Evolutionary conservation across 2,888 invertebrate species (phyloP), one percentile per base, ranked within the genome.

Genomic region (Carcina quercana): DNA sequence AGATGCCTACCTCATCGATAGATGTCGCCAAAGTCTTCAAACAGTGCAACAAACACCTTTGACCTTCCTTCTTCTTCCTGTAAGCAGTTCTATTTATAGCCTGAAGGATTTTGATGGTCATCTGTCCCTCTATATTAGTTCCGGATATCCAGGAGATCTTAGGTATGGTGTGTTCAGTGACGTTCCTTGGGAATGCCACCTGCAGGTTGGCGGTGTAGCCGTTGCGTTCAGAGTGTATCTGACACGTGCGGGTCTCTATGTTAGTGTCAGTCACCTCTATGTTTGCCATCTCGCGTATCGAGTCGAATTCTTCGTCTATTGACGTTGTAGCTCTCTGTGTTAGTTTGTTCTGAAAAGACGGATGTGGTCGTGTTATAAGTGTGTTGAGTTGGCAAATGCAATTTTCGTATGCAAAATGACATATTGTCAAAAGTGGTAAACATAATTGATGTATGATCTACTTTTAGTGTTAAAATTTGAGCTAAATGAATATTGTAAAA

Each of bases 41-140:
- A 69, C 96, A 96, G 27, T 95, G 93, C 63, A 96, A 91, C 31
- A 97, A 74, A 65, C 97, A 97, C 20, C 94, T 91, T 30, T 93
- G 88, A 30, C 94, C 94, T 63, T 93, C 93, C 43, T 90, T 90
- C 1, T 96, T 94, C 53, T 94, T 89, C 47, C 92, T 91, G 53
- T 91, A 87, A 0, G 95, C 94, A 30, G 93, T 90, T 63, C 89
- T 91, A 50, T 91, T 92, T 19, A 96, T 83, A 10, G 91, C 91
- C 76, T 94, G 95, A 28, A 94, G 74, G 30, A 96, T 80, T 63
- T 92, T 91, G 5, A 87, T 86, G 45, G 92, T 91, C 1, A 90
- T 87, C 24, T 86, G 70, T 40, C 90, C 91, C 50, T 92, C 91
- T 1, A 96, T 80, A 50, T 84, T 85, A n/a, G 84, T 85, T 13